A percentile compares a stretch with the other conserved stretches of the same genome.
These are phyloP conservation scores for Sprattus sprattus DNA, from an alignment of 2,113 vertebrate genomes.

Conservation along the genomic window DNA sequence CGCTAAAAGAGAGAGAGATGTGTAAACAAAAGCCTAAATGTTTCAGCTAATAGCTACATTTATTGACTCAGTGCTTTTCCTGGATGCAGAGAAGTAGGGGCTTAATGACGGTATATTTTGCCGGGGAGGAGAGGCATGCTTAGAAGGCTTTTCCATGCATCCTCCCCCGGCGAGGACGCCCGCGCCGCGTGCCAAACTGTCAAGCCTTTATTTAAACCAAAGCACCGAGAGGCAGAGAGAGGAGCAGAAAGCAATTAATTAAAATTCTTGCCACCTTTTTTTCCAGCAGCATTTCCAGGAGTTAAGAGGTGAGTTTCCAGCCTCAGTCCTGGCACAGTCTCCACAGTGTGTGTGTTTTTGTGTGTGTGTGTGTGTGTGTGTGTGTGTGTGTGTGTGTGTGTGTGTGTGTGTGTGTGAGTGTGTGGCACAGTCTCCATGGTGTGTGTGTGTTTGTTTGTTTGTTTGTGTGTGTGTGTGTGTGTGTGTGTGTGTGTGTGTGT, in stretches of 20 bases:
- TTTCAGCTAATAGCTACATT: constrained; percentile 30
- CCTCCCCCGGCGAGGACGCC: not conserved
- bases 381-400: not conserved
- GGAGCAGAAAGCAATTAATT: constrained; percentile 62
- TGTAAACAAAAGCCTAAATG: constrained; percentile 30
- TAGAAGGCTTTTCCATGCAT: not conserved
- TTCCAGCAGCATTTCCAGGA: constrained; percentile 24
- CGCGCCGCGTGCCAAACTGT: constrained; percentile 50
- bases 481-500: constrained; percentile 7
- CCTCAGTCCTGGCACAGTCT: not conserved
- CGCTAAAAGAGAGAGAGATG: constrained; percentile 9
- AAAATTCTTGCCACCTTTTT: constrained; percentile 65
- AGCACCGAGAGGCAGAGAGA: constrained; percentile 57
- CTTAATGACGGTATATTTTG: constrained; percentile 58
- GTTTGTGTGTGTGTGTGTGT: not conserved
- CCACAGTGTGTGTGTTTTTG: not conserved
- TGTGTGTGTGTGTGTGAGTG: constrained; percentile 3
- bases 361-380: too few relatives aligned
- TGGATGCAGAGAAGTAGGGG: constrained; percentile 24
- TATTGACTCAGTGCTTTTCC: constrained; percentile 45
- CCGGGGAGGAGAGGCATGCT: constrained; percentile 42
- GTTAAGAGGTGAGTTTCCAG: constrained; percentile 16
- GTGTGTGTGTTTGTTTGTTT: too few relatives aligned
- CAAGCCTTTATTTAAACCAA: constrained; percentile 65
- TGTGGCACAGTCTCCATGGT: too few relatives aligned